A percentile compares a stretch with the other conserved stretches of the same genome.
These are phyloP conservation scores for Oreochromis niloticus DNA, from an alignment of 2,113 vertebrate species.

Conservation along the genomic window DNA sequence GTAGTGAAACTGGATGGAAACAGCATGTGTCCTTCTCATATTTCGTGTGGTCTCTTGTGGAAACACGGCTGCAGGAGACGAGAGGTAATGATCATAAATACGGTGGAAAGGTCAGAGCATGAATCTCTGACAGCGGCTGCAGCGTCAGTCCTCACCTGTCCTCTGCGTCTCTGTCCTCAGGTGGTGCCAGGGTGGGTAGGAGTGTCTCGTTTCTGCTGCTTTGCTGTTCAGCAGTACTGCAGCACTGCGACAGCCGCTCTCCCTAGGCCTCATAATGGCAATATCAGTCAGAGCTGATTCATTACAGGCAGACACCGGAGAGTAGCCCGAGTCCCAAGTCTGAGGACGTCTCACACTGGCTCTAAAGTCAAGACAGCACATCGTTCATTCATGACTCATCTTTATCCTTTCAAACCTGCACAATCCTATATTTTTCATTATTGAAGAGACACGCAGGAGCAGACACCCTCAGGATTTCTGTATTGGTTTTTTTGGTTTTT, in stretches of 20 bases:
- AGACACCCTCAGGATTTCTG: not conserved
- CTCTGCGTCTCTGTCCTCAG: not conserved
- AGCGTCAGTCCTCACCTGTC: not conserved
- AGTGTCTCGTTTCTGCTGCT: not conserved
- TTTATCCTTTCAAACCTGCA: not conserved
- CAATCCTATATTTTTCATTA: not conserved
- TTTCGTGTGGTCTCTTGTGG: not conserved
- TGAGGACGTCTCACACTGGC: not conserved
- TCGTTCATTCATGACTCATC: not conserved
- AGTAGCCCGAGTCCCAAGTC: not conserved
- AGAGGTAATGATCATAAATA: not conserved
- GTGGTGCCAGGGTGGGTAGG: not conserved
- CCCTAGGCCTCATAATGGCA: not conserved
- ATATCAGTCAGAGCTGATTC: not conserved
- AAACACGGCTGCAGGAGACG: not conserved
- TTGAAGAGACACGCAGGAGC: not conserved
- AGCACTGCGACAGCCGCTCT: not conserved
- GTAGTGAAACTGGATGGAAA: not conserved
- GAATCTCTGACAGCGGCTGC: not conserved
- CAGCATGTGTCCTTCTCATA: not conserved
- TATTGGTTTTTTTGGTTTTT: accelerated
- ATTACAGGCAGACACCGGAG: not conserved
- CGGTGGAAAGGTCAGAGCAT: not conserved
- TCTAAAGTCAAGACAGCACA: not conserved
- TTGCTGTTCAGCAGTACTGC: not conserved